Percentiles rank a stretch among this genome's conserved stretches.
These are phyloP conservation scores for Drosophila lacicola DNA, from an alignment of 2,888 invertebrate genomes.

Conservation along the genomic window DNA sequence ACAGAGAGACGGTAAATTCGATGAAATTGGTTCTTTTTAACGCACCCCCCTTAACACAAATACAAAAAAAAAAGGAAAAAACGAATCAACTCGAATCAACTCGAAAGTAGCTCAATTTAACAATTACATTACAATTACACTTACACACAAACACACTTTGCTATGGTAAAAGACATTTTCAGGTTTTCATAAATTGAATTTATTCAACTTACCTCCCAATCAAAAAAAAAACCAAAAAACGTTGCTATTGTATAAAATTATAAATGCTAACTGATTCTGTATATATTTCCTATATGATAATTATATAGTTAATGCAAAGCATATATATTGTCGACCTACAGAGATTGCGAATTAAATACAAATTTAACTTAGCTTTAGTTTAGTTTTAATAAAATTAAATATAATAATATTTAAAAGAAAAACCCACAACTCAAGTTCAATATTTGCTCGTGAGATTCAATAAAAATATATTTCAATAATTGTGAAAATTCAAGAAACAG, in stretches of 20 bases:
- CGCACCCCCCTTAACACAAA: background rate
- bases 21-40: constrained; percentile 34
- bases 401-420: background rate
- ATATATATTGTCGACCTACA: constrained; percentile 54
- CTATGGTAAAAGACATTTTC: constrained; percentile 71
- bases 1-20: constrained; percentile 32
- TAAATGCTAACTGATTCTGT: constrained; percentile 29
- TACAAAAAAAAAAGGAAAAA: background rate
- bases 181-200: constrained; percentile 70
- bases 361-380: constrained; percentile 47
- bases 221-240: background rate
- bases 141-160: constrained; percentile 30
- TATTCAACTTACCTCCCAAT: constrained; percentile 49
- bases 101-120: constrained; percentile 68
- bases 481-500: constrained; percentile 17
- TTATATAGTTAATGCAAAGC: constrained; percentile 59
- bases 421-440: constrained; percentile 50
- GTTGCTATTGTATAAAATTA: constrained; percentile 35
- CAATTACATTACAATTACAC: constrained; percentile 20
- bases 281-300: constrained; percentile 43
- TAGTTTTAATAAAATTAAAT: constrained; percentile 42
- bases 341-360: constrained; percentile 34
- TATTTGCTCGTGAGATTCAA: constrained; percentile 58
- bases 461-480: constrained; percentile 32
- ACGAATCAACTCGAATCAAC: constrained; percentile 2